phyloP scores from a whole-genome alignment of 1,140 invertebrate genomes.

The Drosophila albomicans region DNA sequence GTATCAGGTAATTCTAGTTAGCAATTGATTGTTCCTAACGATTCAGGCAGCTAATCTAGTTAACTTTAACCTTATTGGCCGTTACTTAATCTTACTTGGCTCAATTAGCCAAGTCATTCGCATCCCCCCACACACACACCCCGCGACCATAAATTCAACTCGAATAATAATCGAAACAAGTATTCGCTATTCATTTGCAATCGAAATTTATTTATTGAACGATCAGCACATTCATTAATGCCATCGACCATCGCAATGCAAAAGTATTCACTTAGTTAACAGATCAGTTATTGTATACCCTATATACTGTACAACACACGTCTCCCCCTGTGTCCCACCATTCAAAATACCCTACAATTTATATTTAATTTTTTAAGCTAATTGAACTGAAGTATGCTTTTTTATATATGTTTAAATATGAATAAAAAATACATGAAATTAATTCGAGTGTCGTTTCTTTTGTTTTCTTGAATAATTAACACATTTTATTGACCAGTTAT shows the following conservation, averaged over 20 bases:
- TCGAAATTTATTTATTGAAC: slow-evolving; percentile 72
- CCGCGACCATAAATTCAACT: slow-evolving; percentile 6
- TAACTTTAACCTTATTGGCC: slow-evolving; percentile 73
- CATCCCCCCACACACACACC: slow-evolving; percentile 10
- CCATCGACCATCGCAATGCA: slow-evolving; percentile 10
- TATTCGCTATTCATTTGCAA: slow-evolving; percentile 61
- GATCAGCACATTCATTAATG: slow-evolving; percentile 32
- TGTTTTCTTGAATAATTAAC: slow-evolving; percentile 67
- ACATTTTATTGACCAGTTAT: slow-evolving; percentile 55
- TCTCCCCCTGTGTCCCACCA: slow-evolving; percentile 19
- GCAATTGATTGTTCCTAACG: slow-evolving; percentile 78
- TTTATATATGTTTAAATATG: slow-evolving; percentile 37
- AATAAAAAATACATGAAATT: slow-evolving; percentile 32
- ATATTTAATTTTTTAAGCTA: slow-evolving; percentile 69
- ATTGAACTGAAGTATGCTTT: slow-evolving; percentile 74
- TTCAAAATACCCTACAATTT: slow-evolving; percentile 30
- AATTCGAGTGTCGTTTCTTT: slow-evolving; percentile 26
- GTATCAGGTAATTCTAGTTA: slow-evolving; percentile 50
- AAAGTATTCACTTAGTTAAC: slow-evolving; percentile 67
- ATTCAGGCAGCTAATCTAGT: slow-evolving; percentile 73
- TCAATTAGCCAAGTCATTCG: slow-evolving; percentile 20
- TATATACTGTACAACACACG: slow-evolving; percentile 9
- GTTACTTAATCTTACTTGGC: slow-evolving; percentile 67
- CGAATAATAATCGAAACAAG: slow-evolving; percentile 23
- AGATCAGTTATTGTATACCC: slow-evolving; percentile 46